Conservation (phyloP, 2,888 invertebrate genomes). For the Cabera pusaria region DNA sequence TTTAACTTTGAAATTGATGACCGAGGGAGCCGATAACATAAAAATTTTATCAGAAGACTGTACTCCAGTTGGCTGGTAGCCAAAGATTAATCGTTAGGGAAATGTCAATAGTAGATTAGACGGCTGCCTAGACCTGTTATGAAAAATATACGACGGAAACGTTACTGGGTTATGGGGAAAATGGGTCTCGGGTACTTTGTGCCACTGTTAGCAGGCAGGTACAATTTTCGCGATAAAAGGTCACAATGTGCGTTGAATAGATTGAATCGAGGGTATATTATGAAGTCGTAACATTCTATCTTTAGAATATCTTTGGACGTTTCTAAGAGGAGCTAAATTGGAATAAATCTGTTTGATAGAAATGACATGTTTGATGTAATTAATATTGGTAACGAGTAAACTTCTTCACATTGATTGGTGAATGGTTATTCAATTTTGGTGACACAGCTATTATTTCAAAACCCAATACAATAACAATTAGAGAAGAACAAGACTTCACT, state of each 20-base stretch:
- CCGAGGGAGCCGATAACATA: constrained; percentile 4
- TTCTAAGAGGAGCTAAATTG: no score
- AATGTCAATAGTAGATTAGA: constrained; percentile 64
- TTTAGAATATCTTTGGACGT: no score
- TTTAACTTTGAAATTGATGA: constrained; percentile 17
- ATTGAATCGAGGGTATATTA: no score
- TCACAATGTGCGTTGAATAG: constrained; percentile 6
- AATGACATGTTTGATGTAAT: no score
- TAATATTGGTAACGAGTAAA: no score
- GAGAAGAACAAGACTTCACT: no score
- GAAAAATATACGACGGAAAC: constrained; percentile 12
- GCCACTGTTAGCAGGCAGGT: constrained; percentile 16
- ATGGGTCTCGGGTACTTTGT: constrained; percentile 15
- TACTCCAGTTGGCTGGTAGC: constrained; percentile 48
- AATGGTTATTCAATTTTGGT: no score
- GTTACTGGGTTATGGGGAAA: constrained; percentile 13
- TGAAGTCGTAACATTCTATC: no score
- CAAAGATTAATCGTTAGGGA: constrained; percentile 62
- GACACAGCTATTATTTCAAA: no score
- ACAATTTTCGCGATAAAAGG: constrained; percentile 8
- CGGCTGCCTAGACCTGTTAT: constrained; percentile 20
- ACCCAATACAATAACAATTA: no score
- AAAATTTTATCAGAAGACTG: constrained; percentile 25
- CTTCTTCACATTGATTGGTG: no score
- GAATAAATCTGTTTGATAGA: no score